A percentile compares a stretch with the other conserved stretches of the same genome.
Evolutionary conservation across 1,140 invertebrate genomes (phyloP).

Genomic region (Drosophila truncata): DNA sequence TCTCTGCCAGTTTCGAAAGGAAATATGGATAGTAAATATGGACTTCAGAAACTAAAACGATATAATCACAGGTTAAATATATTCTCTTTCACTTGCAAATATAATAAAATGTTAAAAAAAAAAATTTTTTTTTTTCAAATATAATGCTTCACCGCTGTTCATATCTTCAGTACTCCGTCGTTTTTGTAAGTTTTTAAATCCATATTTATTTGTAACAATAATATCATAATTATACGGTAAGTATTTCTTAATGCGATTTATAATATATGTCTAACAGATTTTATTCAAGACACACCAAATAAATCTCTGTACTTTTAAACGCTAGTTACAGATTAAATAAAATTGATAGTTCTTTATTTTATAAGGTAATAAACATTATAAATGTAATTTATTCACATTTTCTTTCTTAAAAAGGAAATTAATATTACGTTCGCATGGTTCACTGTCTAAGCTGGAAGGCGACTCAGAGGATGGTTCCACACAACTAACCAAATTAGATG

Average conservation of each 20-base stretch:
- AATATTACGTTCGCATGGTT: slow-evolving; percentile 93
- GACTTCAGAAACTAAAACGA: slow-evolving; percentile 97
- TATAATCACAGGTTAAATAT: slow-evolving; percentile 95
- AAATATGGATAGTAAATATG: slow-evolving; percentile 98
- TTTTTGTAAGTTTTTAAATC: slow-evolving; percentile 75
- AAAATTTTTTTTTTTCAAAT: slow-evolving; percentile 7
- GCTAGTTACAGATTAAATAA: background rate
- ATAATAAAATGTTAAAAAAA: slow-evolving; percentile 1
- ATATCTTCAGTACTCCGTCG: slow-evolving; percentile 75
- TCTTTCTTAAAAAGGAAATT: slow-evolving; percentile 62
- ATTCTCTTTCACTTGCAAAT: background rate
- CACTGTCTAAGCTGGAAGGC: slow-evolving; percentile 95
- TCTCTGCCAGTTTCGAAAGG: slow-evolving; percentile 99
- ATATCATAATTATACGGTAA: background rate
- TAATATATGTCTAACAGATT: background rate
- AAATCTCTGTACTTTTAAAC: background rate
- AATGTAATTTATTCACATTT: background rate
- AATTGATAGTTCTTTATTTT: background rate
- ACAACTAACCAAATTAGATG: slow-evolving; percentile 97
- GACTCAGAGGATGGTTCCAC: slow-evolving; percentile 96
- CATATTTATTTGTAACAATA: background rate
- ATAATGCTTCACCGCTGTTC: slow-evolving; percentile 6
- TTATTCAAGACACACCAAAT: background rate
- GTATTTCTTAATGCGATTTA: background rate
- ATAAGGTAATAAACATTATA: background rate